Base-by-base conservation (phyloP, 2,888 invertebrate genomes). In the Eumerus sabulonum region DNA sequence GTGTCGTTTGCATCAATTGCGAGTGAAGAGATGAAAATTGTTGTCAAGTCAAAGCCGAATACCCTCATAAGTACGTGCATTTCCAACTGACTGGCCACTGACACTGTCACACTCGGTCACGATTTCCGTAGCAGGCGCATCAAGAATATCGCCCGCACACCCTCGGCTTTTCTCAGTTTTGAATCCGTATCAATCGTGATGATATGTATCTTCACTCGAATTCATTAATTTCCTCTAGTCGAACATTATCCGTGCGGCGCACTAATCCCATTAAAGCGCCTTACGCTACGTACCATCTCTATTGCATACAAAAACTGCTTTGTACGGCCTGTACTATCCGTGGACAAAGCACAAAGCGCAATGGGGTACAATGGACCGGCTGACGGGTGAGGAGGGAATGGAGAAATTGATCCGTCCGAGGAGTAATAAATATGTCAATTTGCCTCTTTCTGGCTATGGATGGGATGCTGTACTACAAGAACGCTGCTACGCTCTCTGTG, bases 351-450 rank as follows among this genome's bases (percentile, higher is more conserved):
- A 2, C 7, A 7, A 27, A 27, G 7, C 27, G 27, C 27, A 27
- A 7, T 27, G 27, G 27, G 27, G 27, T 40, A 40, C 40, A n/a
- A n/a, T 40, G 40, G 11, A 40, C 40, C 11, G n/a, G n/a, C n/a
- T n/a, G 18, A 40, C 40, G 27, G 27, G 27, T 2, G 27, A 48
- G 50, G 64, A 47, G 47, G 74, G 60, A 54, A 57, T 27, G 68
- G 66, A 48, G 57, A 59, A 70, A 81, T 81, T 76, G 76, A 76
- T 81, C 76, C 81, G 76, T 57, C 71, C 68, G 57, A 66, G 73
- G 57, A 66, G 73, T 71, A 76, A 81, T 81, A 81, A 81, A 81
- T 81, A 74, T 81, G 81, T 81, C 76, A 76, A 81, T 81, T 81
- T 71, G 81, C 70, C 79, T 63, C 47, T 2, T 27, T 27, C 27